These are phyloP conservation scores for Halcyon malimbica DNA, from an alignment of 2,113 vertebrate genomes.

Conservation along the genomic window DNA sequence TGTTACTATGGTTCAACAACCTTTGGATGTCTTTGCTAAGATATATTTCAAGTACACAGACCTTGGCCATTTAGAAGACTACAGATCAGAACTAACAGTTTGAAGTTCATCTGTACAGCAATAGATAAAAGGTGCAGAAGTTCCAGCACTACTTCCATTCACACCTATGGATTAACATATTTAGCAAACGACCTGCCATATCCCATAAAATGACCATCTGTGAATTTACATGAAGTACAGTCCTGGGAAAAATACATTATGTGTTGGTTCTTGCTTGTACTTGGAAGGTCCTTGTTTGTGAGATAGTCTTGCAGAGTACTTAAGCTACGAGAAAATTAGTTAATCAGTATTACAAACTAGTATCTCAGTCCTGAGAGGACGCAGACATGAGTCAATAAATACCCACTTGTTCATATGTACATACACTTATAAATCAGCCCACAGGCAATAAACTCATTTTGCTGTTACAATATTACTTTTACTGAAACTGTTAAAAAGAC, in stretches of 20 bases:
- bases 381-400: not conserved
- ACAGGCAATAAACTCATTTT: not conserved
- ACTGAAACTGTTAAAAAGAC: not conserved
- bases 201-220: not conserved
- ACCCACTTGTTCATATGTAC: not conserved
- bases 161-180: not conserved
- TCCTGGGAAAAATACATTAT: not conserved
- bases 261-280: not conserved
- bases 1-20: not conserved
- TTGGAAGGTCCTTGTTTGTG: not conserved
- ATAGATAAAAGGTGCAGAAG: not conserved
- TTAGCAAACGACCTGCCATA: not conserved
- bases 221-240: not conserved
- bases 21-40: not conserved
- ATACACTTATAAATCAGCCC: not conserved
- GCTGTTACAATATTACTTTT: not conserved
- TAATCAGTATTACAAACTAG: not conserved
- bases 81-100: not conserved
- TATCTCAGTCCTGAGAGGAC: not conserved
- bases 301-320: not conserved
- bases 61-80: not conserved
- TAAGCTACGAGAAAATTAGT: not conserved
- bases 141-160: not conserved
- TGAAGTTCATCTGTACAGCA: not conserved
- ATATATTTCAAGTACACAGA: not conserved